A percentile compares a stretch with the other conserved stretches of the same genome.
Conservation (phyloP, 2,113 vertebrate genomes). For the Zosterops borbonicus region DNA sequence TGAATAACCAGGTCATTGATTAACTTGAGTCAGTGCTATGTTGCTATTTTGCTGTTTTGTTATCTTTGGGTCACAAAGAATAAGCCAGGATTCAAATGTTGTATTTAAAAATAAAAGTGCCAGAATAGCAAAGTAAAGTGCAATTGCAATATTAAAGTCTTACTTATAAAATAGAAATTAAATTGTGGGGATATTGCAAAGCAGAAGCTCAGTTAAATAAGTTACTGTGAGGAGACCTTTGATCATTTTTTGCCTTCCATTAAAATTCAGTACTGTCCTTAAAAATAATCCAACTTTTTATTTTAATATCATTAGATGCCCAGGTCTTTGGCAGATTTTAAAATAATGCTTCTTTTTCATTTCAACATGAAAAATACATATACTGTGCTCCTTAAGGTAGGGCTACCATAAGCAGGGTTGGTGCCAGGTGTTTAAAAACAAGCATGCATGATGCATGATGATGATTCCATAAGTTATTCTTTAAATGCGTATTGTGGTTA, state of each 20-base stretch:
- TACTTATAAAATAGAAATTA: neutral
- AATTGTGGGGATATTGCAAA: neutral
- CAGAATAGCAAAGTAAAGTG: neutral
- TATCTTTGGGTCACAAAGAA: neutral
- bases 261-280: neutral
- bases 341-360: neutral
- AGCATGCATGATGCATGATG: neutral
- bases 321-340: neutral
- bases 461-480: neutral
- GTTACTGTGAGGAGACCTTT: neutral
- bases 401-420: neutral
- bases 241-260: neutral
- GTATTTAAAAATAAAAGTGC: neutral
- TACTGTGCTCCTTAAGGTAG: neutral
- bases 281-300: neutral
- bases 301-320: neutral
- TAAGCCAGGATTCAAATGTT: neutral
- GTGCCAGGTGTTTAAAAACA: neutral
- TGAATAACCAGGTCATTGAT: neutral
- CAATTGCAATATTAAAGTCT: neutral
- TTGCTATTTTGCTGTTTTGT: neutral
- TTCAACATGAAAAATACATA: neutral
- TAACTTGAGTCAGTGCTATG: neutral
- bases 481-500: neutral
- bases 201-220: neutral